Percentiles rank a stretch among this genome's conserved stretches.
Conservation (phyloP, 2,797 vertebrate species). For the Spinus pinus region DNA sequence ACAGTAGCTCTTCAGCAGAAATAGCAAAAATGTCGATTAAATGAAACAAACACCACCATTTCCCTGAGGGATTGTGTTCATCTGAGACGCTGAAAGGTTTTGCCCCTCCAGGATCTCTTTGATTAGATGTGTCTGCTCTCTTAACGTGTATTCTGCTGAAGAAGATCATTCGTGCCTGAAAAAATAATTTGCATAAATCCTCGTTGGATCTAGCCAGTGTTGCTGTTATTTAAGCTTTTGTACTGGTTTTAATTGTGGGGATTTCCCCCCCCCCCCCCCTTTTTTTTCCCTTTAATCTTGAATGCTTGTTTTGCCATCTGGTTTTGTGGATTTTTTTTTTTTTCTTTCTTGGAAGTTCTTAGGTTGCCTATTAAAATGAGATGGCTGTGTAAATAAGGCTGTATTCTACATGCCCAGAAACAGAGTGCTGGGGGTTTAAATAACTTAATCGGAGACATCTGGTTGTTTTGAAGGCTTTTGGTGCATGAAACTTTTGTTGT, state of each 20-base stretch:
- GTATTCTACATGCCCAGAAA: neutral
- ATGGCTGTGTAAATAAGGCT: neutral
- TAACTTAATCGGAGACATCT: neutral
- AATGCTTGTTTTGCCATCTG: conserved; percentile 30
- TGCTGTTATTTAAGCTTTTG: neutral
- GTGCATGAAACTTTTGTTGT: neutral
- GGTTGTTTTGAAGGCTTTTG: neutral
- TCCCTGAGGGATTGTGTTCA: neutral
- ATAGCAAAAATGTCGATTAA: neutral
- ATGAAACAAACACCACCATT: neutral
- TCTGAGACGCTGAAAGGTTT: neutral
- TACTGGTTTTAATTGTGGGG: neutral
- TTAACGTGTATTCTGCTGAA: neutral
- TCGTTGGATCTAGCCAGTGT: neutral
- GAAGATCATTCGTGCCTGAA: neutral
- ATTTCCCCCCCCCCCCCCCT: rapidly evolving
- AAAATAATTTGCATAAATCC: conserved; percentile 3
- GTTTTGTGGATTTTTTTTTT: neutral
- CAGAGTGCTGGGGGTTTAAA: neutral
- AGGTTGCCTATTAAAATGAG: neutral
- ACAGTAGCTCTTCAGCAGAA: neutral
- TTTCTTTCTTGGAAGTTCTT: neutral
- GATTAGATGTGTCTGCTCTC: neutral
- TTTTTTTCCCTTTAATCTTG: neutral
- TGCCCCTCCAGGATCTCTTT: neutral